A percentile compares a stretch with the other conserved stretches of the same genome.
Conservation (phyloP, 2,888 invertebrate genomes). For the Junonia oenone region DNA sequence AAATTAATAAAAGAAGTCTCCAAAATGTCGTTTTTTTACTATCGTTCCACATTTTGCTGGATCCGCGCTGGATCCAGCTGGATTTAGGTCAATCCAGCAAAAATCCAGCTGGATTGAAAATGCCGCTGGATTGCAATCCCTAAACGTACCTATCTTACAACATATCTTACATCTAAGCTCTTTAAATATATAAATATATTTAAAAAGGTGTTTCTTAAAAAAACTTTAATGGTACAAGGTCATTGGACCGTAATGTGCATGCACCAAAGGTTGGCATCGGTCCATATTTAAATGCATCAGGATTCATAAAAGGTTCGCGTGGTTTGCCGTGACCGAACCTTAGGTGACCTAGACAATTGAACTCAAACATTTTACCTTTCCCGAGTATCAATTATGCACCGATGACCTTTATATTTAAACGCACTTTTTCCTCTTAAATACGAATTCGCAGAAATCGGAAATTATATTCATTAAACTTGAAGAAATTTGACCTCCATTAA, state of each 20-base stretch:
- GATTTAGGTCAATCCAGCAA: too few relatives aligned
- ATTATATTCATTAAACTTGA: not conserved
- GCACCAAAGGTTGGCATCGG: constrained; percentile 28
- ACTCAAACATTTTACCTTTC: constrained; percentile 26
- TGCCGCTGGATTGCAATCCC: too few relatives aligned
- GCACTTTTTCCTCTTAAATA: constrained; percentile 20
- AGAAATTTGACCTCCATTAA: not conserved
- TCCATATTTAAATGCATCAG: constrained; percentile 30
- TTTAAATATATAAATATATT: not conserved
- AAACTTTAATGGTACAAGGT: constrained; percentile 7
- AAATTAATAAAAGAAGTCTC: too few relatives aligned
- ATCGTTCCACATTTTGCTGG: too few relatives aligned
- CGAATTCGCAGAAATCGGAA: constrained; percentile 12
- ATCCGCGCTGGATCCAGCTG: too few relatives aligned
- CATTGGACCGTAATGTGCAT: constrained; percentile 3
- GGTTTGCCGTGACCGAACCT: constrained; percentile 44
- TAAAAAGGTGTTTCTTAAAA: not conserved
- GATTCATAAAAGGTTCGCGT: constrained; percentile 37
- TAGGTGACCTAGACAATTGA: constrained; percentile 19
- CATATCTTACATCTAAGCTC: not conserved
- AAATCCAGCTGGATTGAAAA: too few relatives aligned
- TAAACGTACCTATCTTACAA: too few relatives aligned
- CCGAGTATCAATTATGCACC: constrained; percentile 23
- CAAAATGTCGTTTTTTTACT: too few relatives aligned
- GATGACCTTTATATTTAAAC: constrained; percentile 9